Conservation (phyloP, 2,797 vertebrate genomes). For the Danio albolineatus region DNA sequence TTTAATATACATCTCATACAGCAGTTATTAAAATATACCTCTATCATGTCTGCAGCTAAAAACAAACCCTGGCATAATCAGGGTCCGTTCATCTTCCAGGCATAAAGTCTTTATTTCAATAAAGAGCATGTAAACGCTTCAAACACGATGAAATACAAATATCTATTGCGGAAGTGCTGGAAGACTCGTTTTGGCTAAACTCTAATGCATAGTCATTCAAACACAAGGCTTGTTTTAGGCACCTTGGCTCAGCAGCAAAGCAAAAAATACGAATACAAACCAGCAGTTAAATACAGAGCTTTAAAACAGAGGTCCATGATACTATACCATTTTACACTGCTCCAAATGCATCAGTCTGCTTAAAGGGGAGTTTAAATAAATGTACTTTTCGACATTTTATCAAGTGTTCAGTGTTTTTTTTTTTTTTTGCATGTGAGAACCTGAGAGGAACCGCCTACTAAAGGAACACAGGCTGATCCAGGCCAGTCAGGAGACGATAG, state of each 20-base stretch:
- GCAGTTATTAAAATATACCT: constrained; percentile 69
- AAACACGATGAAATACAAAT: constrained; percentile 46
- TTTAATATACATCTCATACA: constrained; percentile 74
- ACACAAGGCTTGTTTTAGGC: constrained; percentile 28
- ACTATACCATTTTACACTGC: constrained; percentile 2
- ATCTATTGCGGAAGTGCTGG: not conserved
- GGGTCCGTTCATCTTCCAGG: constrained; percentile 50
- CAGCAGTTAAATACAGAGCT: constrained; percentile 8
- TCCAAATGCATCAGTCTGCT: constrained; percentile 3
- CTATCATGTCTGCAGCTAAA: constrained; percentile 56
- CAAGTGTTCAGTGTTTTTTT: not conserved
- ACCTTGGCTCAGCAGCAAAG: constrained; percentile 13
- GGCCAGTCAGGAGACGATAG: constrained; percentile 93
- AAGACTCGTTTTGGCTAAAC: not conserved
- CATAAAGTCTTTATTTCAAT: constrained; percentile 52
- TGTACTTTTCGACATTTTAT: not conserved
- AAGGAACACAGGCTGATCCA: constrained; percentile 92
- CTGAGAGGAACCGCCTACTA: constrained; percentile 58
- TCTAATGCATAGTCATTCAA: constrained; percentile 41
- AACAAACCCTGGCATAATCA: constrained; percentile 66
- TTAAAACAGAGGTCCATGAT: constrained; percentile 30
- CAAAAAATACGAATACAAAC: not conserved
- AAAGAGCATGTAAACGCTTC: constrained; percentile 47
- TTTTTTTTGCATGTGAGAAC: not conserved
- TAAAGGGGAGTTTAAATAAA: not conserved